Evolutionary conservation across 2,888 invertebrate genomes (phyloP), one percentile per base, ranked within the genome.

Genomic region (Eristalis arbustorum): DNA sequence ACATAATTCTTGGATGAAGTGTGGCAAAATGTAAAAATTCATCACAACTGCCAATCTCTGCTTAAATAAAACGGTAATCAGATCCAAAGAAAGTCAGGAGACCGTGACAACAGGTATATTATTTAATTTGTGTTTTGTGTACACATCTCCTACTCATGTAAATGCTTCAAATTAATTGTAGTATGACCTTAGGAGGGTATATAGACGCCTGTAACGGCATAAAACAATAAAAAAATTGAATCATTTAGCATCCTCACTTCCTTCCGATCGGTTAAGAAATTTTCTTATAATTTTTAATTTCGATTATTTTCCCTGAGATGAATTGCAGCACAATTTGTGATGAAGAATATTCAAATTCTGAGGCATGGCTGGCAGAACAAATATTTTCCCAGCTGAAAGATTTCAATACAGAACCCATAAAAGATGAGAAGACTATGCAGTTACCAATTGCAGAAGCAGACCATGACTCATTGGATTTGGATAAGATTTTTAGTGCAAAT

Each of bases 241-340:
- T 79, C 67, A 79, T 79, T 79, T 61, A 4, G 62, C 73, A 67
- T 73, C 56, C 22, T 5, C 18, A 40, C 18, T 68, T 68, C 63
- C 62, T 68, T 22, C 23, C 3, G 13, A 5, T 40, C 5, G 80
- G 80, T 63, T 31, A 40, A 25, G 28, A 28, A 3, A 49, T 37
- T 37, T 49, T 56, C 34, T 6, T 8, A 8, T 14, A 25, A 13
- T 28, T 56, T 72, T 62, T 11, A 25, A 25, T 49, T 18, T 84
- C 57, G 11, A 74, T 73, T 14, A 57, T 14, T 69, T 57, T 56
- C 1, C 25, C 75, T 18, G 88, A n/a, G 8, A 90, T 90, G 90
- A 89, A 89, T 69, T 88, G 79, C 64, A 89, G 89, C 49, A 85
- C 93, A 93, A 93, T 93, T 31, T 88, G 75, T 59, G 89, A 88